Percentiles rank a stretch among this genome's conserved stretches.
Conservation (phyloP, 1,140 invertebrate species). For the Plectrocnemia conspersa region DNA sequence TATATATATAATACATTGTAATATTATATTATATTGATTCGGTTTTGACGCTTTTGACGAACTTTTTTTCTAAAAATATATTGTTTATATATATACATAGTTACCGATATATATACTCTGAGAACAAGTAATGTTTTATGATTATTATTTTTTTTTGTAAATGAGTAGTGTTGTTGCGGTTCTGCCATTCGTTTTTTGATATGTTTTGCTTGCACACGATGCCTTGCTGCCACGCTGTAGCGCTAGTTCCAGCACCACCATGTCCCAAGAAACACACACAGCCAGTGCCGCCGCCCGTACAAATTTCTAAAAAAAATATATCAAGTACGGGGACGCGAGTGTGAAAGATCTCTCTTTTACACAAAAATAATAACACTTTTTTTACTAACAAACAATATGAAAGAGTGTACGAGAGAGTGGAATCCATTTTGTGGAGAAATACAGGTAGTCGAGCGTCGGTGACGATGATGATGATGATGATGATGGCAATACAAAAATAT, state of each 20-base stretch:
- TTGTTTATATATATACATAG: conserved; percentile 20
- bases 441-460: conserved; percentile 12
- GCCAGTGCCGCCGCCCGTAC: conserved; percentile 45
- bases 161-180: conserved; percentile 51
- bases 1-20: conserved; percentile 7
- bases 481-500: neutral
- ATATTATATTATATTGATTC: conserved; percentile 3
- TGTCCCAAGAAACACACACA: conserved; percentile 51
- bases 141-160: too few species aligned
- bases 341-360: conserved; percentile 13
- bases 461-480: neutral
- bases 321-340: conserved; percentile 19
- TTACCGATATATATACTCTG: conserved; percentile 50
- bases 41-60: conserved; percentile 11
- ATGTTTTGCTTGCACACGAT: conserved; percentile 54
- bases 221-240: conserved; percentile 55
- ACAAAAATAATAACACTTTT: conserved; percentile 15
- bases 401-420: conserved; percentile 18
- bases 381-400: conserved; percentile 6
- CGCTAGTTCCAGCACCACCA: conserved; percentile 52
- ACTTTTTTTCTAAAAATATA: conserved; percentile 14
- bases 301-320: too few species aligned
- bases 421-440: neutral
- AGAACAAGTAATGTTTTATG: conserved; percentile 52
- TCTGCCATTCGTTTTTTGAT: conserved; percentile 36